These are phyloP conservation scores for Drosophila mayaguana DNA, from an alignment of 2,888 invertebrate species.

Conservation along the genomic window DNA sequence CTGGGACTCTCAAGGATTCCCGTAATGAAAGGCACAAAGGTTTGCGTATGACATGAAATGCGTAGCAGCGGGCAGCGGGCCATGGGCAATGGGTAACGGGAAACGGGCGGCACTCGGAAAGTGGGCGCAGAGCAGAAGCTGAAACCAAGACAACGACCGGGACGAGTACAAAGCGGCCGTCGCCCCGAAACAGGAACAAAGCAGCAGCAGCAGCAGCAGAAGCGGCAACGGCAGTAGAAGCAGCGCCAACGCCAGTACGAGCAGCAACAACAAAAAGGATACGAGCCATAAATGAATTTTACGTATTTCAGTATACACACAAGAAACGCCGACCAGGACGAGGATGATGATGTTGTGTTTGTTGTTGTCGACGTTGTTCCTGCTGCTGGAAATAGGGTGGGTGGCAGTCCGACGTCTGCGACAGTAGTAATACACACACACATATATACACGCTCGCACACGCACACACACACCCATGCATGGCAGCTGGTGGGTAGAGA, in stretches of 20 bases:
- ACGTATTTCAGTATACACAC: constrained; percentile 80
- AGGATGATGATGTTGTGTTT: constrained; percentile 16
- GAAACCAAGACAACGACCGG: constrained; percentile 30
- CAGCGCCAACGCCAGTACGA: constrained; percentile 24
- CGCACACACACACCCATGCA: constrained; percentile 31
- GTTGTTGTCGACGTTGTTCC: constrained; percentile 33
- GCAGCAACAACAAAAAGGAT: constrained; percentile 55
- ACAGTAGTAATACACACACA: constrained; percentile 59
- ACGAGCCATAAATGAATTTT: constrained; percentile 75
- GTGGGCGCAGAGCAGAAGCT: constrained; percentile 26
- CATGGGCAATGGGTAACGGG: constrained; percentile 12
- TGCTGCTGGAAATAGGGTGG: constrained; percentile 64
- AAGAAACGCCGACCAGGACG: constrained; percentile 68
- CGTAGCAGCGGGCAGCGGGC: constrained; percentile 39
- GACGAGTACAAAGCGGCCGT: constrained; percentile 58
- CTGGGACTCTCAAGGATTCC: constrained; percentile 28
- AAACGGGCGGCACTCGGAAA: constrained; percentile 20
- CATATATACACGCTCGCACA: constrained; percentile 33
- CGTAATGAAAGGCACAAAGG: constrained; percentile 35
- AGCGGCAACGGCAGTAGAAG: constrained; percentile 19
- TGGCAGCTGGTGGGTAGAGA: constrained; percentile 74
- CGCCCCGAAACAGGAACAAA: constrained; percentile 77
- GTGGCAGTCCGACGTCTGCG: constrained; percentile 75
- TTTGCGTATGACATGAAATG: constrained; percentile 37
- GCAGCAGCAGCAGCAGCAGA: constrained; percentile 37